Evolutionary conservation across 2,888 invertebrate genomes (phyloP).

Genomic region (Synergus gifuensis): DNA sequence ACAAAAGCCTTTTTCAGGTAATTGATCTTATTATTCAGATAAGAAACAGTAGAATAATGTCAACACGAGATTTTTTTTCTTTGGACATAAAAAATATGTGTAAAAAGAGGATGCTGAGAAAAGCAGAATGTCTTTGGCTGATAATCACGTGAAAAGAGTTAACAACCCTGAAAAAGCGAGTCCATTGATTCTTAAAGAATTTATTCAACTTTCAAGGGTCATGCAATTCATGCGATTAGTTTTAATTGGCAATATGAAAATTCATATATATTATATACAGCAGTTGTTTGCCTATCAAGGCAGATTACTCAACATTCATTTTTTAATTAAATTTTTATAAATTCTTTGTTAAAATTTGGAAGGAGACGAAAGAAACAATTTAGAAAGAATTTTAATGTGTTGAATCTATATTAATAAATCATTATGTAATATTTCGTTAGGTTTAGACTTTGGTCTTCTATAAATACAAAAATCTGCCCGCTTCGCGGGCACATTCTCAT

Average conservation of each 20-base stretch:
- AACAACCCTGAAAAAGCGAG: not conserved
- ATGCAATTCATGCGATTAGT: not conserved
- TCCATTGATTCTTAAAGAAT: not conserved
- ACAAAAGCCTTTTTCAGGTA: not conserved
- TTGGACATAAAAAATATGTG: not conserved
- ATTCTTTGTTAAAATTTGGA: too few species aligned
- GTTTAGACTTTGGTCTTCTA: not conserved
- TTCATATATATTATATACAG: too few species aligned
- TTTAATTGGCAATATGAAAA: not conserved
- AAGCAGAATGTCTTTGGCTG: not conserved
- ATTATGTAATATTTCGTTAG: slow-evolving; percentile 24
- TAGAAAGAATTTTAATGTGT: too few species aligned
- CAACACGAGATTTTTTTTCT: not conserved
- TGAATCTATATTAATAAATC: slow-evolving; percentile 34
- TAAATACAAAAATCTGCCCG: too few species aligned
- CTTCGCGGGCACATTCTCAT: too few species aligned
- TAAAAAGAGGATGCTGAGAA: not conserved
- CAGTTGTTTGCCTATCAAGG: not conserved
- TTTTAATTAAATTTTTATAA: not conserved
- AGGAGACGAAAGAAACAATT: too few species aligned
- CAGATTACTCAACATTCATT: not conserved
- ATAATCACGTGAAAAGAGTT: not conserved
- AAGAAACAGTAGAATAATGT: too few species aligned
- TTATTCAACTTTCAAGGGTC: not conserved
- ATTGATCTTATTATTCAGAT: too few species aligned